Base-by-base conservation (phyloP, 1,140 invertebrate genomes). In the Nixonia krombeini region DNA sequence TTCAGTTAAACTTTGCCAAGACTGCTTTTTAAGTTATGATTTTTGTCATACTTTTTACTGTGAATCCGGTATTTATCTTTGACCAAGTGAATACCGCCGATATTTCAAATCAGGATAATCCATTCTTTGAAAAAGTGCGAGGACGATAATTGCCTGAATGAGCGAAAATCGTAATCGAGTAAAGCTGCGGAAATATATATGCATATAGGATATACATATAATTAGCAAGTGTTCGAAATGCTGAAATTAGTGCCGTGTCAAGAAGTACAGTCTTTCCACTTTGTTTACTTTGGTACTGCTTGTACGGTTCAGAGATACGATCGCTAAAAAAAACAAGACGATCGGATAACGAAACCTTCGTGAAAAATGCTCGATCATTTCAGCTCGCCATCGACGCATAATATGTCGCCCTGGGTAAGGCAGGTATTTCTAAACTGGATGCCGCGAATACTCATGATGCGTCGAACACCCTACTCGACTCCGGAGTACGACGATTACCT, bases 311-410 rank as follows among this genome's bases (percentile, higher is more conserved):
- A 33, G 42, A 45, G 47, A 59, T 35, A 49, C 28, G 33, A 8
- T 7, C n/a, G n/a, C n/a, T 4, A 5, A 1, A 42, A 42, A 42
- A 26, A 28, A 13, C 6, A 9, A 52, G 13, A 26, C 26, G 9
- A 1, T 10, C 26, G 10, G 41, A 55, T 17, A 44, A 44, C 7
- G 21, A 26, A n/a, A 18, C 21, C 28, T 18, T 17, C 10, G 18
- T 31, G 8, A 66, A 66, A 66, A 59, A 59, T 55, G 44, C 28
- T 21, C 23, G n/a, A 28, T 56, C 41, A 33, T 68, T 62, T 57
- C 52, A 96, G 94, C 78, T 98, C 96, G 2, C 96, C 98, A 16
- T 95, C 96, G 7, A 99, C 97, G 0, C 97, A 99, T 85, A 94
- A 92, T 66, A 97, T 98, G 95, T 93, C 94, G 0, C 93, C 93